Evolutionary conservation across 1,140 invertebrate species (phyloP).

Genomic region (Lerema accius): DNA sequence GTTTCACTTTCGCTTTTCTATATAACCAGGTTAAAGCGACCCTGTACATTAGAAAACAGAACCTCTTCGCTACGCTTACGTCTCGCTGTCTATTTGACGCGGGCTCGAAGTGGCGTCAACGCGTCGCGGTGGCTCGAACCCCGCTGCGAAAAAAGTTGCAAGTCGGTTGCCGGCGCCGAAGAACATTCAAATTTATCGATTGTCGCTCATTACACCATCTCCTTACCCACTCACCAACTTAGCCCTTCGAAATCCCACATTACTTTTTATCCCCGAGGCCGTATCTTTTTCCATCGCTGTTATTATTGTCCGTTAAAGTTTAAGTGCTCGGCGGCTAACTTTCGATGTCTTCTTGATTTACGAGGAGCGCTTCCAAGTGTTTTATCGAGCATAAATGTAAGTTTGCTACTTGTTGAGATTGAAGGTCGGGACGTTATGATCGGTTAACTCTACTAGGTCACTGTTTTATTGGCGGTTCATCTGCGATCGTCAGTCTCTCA

Average conservation of each 20-base stretch:
- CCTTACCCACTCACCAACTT: constrained; percentile 72
- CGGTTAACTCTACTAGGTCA: constrained; percentile 61
- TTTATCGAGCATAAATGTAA: constrained; percentile 81
- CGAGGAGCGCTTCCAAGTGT: constrained; percentile 76
- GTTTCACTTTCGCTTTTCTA: too few species aligned
- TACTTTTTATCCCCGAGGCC: constrained; percentile 73
- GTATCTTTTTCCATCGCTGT: constrained; percentile 74
- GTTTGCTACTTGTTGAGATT: constrained; percentile 78
- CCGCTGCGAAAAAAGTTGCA: constrained; percentile 79
- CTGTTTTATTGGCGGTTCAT: constrained; percentile 58
- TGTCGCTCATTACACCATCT: constrained; percentile 79
- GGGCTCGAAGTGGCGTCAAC: constrained; percentile 58
- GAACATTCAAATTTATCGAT: constrained; percentile 83
- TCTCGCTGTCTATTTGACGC: too few species aligned
- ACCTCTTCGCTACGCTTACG: too few species aligned
- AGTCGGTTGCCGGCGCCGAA: constrained; percentile 73
- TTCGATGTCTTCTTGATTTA: constrained; percentile 81
- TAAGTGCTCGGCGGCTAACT: constrained; percentile 79
- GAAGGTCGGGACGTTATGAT: constrained; percentile 69
- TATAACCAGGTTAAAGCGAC: too few species aligned
- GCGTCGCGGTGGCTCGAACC: constrained; percentile 66
- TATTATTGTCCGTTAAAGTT: constrained; percentile 82
- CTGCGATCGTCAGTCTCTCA: too few species aligned
- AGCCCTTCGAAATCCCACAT: constrained; percentile 71
- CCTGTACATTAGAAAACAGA: too few species aligned